phyloP scores from a whole-genome alignment of 2,113 vertebrate genomes.

The Pteropus alecto region DNA sequence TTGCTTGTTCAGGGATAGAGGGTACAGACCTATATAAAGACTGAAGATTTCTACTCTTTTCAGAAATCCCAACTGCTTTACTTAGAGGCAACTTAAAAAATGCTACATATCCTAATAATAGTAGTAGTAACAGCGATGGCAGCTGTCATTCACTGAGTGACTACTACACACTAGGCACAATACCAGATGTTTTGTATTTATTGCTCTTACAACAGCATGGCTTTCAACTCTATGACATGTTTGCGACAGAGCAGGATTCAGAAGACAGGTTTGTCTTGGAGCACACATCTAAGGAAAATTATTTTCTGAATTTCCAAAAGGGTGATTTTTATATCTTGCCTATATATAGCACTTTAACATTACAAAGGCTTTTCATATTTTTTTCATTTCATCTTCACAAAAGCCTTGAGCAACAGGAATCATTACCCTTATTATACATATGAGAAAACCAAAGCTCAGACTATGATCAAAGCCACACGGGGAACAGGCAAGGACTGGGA shows the following conservation, averaged over 20 bases:
- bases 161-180: neutral
- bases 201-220: neutral
- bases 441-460: neutral
- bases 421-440: neutral
- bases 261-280: neutral
- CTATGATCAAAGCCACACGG: neutral
- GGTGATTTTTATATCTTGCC: neutral
- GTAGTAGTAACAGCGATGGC: neutral
- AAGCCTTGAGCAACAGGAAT: neutral
- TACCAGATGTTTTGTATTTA: neutral
- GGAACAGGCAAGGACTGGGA: neutral
- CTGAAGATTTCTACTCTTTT: neutral
- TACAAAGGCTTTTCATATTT: neutral
- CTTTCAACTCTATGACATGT: neutral
- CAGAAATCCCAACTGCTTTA: neutral
- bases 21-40: neutral
- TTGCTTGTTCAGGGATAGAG: neutral
- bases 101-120: neutral
- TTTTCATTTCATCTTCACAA: conserved; percentile 1
- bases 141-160: neutral
- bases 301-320: conserved; percentile 26
- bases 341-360: neutral
- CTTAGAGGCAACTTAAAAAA: neutral
- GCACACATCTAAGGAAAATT: neutral
- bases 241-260: neutral